Evolutionary conservation across 2,888 invertebrate species (phyloP).

Genomic region (Amphipoea oculea): DNA sequence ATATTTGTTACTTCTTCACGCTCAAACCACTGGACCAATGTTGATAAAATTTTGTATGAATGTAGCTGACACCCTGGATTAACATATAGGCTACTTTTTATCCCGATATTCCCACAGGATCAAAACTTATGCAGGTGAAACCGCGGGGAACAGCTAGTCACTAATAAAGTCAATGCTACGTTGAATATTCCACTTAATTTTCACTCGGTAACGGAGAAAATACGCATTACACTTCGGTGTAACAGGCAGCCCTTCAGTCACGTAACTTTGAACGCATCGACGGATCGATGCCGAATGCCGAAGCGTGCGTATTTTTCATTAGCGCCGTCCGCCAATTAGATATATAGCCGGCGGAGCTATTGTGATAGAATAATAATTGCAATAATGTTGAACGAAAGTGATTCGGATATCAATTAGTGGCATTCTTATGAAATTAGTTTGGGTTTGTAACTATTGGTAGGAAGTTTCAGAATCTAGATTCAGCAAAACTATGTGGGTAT

Average conservation of each 20-base stretch:
- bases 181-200: not conserved
- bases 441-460: constrained; percentile 11
- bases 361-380: constrained; percentile 56
- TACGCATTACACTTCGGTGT: constrained; percentile 68
- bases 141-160: too few relatives aligned
- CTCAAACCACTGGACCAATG: too few relatives aligned
- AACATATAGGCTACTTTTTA: too few relatives aligned
- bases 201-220: not conserved
- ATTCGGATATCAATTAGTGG: constrained; percentile 18
- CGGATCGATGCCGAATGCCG: constrained; percentile 85
- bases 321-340: constrained; percentile 70
- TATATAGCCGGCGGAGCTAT: constrained; percentile 46
- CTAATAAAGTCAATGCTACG: not conserved
- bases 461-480: not conserved
- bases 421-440: constrained; percentile 13
- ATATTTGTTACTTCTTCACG: too few relatives aligned
- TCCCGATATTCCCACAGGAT: too few relatives aligned
- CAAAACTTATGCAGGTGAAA: too few relatives aligned
- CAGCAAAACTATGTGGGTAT: not conserved
- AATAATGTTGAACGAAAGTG: constrained; percentile 30
- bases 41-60: too few relatives aligned
- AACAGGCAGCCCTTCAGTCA: constrained; percentile 72
- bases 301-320: constrained; percentile 88
- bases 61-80: too few relatives aligned
- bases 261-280: constrained; percentile 84